Evolutionary conservation across 2,888 invertebrate species (phyloP), one percentile per base, ranked within the genome.

Genomic region (Mactromeris polynyma): DNA sequence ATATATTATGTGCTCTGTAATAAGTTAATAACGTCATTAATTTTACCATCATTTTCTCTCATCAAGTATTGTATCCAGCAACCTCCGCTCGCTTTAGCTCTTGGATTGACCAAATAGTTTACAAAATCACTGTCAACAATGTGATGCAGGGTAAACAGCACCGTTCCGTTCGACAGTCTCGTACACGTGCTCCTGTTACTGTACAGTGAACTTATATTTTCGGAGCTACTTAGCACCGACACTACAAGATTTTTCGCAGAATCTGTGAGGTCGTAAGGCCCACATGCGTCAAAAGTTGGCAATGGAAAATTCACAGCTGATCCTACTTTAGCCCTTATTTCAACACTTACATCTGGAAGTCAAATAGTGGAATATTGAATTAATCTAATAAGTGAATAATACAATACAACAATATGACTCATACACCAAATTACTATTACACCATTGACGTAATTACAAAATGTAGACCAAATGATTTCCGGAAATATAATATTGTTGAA

Each of bases 281-380:
- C 73, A 33, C 73, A 73, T 73, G n/a, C 73, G 33, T 73, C 73
- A 33, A 73, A 33, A 73, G 17, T 73, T 11, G 73, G 73, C 19
- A 73, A 33, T 3, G 33, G 36, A 73, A 73, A 73, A 14, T 73
- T 31, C 14, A 73, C 73, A 19, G 73, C 33, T 33, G 19, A 33
- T 26, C 26, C 58, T 9, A 64, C 26, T 26, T 6, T 3, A 36
- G 38, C 4, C 6, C n/a, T 78, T 42, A 64, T 64, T 26, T 64
- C 58, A 4, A 64, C 58, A 26, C 0, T 26, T 0, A 26, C 26
- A 64, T 26, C 58, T 64, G 26, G 6, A 64, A 64, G 26, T 64
- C 2, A 2, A 26, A 64, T 0, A 64, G 11, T n/a, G n/a, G n/a
- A n/a, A n/a, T n/a, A n/a, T n/a, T n/a, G n/a, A n/a, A n/a, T n/a